Conservation (phyloP, 2,888 invertebrate species). For the Diaphora mendica region DNA sequence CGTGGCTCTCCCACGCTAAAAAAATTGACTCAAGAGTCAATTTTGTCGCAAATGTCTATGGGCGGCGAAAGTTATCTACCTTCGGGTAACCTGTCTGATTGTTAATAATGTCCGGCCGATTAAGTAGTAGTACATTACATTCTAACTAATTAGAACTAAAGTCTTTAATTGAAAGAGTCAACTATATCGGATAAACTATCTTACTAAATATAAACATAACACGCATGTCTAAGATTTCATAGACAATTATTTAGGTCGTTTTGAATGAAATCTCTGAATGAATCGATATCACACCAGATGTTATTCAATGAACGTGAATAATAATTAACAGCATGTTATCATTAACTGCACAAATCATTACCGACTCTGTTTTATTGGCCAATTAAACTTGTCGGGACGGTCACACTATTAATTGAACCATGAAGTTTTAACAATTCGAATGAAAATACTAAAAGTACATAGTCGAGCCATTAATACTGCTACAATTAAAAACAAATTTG, state of each 20-base stretch:
- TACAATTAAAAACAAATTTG: background rate
- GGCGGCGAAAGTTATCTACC: too few relatives aligned
- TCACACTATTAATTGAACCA: constrained; percentile 37
- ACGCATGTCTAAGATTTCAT: constrained; percentile 9
- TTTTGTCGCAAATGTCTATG: too few relatives aligned
- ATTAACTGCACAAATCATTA: constrained; percentile 70
- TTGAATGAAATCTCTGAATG: constrained; percentile 57
- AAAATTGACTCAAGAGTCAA: too few relatives aligned
- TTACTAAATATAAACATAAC: background rate
- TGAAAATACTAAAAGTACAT: background rate
- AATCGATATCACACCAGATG: constrained; percentile 53
- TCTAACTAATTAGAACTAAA: background rate
- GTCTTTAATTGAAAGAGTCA: background rate
- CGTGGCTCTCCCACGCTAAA: too few relatives aligned
- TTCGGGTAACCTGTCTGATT: too few relatives aligned
- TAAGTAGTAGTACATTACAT: background rate
- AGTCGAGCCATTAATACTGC: background rate
- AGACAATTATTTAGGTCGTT: constrained; percentile 55
- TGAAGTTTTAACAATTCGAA: background rate
- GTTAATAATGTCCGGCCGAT: too few relatives aligned
- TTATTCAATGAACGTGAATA: constrained; percentile 78
- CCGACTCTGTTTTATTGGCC: constrained; percentile 69
- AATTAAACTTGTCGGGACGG: constrained; percentile 69
- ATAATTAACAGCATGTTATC: constrained; percentile 72
- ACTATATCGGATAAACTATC: background rate